A percentile compares a stretch with the other conserved stretches of the same genome.
phyloP scores from a whole-genome alignment of 2,113 vertebrate species.

The Aegithalos caudatus region DNA sequence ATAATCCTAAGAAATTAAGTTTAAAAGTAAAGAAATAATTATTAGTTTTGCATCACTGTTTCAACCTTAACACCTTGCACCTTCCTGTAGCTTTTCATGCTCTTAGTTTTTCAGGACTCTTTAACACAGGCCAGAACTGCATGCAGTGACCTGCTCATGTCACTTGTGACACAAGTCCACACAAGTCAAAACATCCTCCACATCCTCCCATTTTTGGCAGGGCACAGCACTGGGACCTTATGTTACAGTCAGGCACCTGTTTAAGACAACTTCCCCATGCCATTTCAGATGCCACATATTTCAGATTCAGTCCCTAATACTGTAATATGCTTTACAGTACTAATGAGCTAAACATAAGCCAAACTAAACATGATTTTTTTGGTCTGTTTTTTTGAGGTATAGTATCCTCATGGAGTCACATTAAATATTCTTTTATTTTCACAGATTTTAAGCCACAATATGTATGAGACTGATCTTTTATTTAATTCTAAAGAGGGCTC shows the following conservation, averaged over 20 bases:
- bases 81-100: not conserved
- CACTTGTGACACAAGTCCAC: not conserved
- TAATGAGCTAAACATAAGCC: not conserved
- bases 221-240: not conserved
- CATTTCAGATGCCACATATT: not conserved
- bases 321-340: not conserved
- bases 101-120: not conserved
- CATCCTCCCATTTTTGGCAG: not conserved
- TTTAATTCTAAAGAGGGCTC: not conserved
- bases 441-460: not conserved
- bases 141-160: not conserved
- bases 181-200: not conserved
- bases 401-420: not conserved
- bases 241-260: not conserved
- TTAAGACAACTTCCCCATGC: not conserved
- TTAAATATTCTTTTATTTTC: not conserved
- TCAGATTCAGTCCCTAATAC: not conserved
- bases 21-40: not conserved
- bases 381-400: not conserved
- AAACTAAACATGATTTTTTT: not conserved
- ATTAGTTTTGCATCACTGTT: not conserved
- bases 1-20: not conserved
- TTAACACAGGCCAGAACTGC: not conserved
- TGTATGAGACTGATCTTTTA: not conserved
- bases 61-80: not conserved